Percentiles rank a stretch among this genome's conserved stretches.
Evolutionary conservation across 2,888 invertebrate genomes (phyloP).

Genomic region (Bimastos eiseni): DNA sequence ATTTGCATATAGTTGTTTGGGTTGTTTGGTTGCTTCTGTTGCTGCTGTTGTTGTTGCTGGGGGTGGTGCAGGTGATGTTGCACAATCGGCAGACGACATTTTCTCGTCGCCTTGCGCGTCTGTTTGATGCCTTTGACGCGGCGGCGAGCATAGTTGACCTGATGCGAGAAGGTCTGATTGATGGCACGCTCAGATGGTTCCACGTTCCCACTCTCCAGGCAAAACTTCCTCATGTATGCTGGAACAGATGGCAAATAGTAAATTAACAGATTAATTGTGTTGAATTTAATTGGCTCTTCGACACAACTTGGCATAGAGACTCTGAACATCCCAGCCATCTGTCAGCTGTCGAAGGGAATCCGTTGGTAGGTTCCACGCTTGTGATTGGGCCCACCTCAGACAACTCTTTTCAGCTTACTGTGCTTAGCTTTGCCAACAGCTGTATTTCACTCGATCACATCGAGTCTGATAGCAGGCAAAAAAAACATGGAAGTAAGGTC

Average conservation of each 20-base stretch:
- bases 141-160: conserved; percentile 39
- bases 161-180: conserved; percentile 40
- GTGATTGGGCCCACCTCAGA: too few relatives aligned
- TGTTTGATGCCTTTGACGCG: conserved; percentile 22
- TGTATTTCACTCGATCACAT: too few relatives aligned
- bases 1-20: conserved; percentile 13
- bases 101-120: background rate
- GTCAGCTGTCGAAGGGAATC: too few relatives aligned
- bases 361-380: too few relatives aligned
- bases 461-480: too few relatives aligned
- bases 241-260: background rate
- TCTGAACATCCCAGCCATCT: too few relatives aligned
- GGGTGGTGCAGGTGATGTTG: conserved; percentile 18
- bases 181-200: conserved; percentile 37
- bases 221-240: conserved; percentile 41
- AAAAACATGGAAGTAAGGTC: too few relatives aligned
- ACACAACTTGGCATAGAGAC: too few relatives aligned
- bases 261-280: too few relatives aligned
- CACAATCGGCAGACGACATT: conserved; percentile 15
- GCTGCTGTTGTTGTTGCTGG: conserved; percentile 10
- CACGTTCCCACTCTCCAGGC: conserved; percentile 32
- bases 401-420: too few relatives aligned
- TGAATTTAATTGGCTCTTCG: too few relatives aligned
- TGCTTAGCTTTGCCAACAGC: too few relatives aligned
- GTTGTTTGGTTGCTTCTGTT: background rate